phyloP scores from a whole-genome alignment of 1,140 invertebrate species.

The Anastatus disparis region DNA sequence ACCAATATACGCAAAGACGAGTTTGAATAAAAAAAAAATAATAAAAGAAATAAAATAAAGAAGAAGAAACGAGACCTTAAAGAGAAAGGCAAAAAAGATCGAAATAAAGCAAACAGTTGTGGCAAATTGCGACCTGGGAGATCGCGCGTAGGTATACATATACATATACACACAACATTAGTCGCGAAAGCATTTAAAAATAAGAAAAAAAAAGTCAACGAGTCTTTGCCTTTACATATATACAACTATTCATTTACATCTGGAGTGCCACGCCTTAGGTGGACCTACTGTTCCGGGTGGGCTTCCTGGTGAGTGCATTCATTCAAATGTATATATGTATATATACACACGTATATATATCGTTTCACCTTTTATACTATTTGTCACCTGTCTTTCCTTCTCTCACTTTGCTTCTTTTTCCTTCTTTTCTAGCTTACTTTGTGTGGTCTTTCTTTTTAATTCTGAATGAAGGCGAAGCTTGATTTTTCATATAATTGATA shows the following conservation, averaged over 20 bases:
- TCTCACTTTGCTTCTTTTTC: background rate
- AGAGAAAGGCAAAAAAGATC: background rate
- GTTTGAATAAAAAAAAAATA: no score
- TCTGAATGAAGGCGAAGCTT: no score
- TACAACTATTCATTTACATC: no score
- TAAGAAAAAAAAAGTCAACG: no score
- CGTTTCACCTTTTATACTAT: constrained; percentile 47
- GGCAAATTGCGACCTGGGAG: constrained; percentile 14
- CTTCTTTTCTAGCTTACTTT: no score
- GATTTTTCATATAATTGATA: no score
- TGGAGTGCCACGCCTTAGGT: constrained; percentile 22
- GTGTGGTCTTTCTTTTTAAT: constrained; percentile 22
- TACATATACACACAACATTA: no score
- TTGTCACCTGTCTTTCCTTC: constrained; percentile 50
- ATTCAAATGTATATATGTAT: background rate
- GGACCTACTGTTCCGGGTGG: background rate
- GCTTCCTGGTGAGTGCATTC: constrained; percentile 30
- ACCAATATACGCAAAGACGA: no score
- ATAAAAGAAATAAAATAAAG: no score
- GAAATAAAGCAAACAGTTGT: background rate
- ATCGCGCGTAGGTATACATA: no score
- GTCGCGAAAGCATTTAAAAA: no score
- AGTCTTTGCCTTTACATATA: no score
- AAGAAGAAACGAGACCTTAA: background rate
- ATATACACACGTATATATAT: background rate